These are phyloP conservation scores for Neostethus bicornis DNA, from an alignment of 2,797 vertebrate genomes.

Conservation along the genomic window DNA sequence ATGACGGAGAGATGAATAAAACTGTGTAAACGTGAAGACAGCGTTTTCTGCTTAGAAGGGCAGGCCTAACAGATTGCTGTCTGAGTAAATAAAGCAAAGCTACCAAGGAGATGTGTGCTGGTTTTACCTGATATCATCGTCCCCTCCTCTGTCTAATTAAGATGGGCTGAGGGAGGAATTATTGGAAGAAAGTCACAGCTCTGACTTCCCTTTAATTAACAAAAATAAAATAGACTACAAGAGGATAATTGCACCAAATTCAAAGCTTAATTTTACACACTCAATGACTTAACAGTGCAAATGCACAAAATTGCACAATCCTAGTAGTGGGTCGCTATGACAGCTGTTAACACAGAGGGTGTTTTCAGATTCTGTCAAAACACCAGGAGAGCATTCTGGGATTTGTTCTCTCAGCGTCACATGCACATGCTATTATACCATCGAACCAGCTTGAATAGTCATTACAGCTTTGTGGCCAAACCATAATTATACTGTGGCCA, in stretches of 20 bases:
- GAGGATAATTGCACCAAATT: neutral
- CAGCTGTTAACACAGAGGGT: no score
- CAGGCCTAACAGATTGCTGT: slow-evolving; percentile 41
- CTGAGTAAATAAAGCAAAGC: slow-evolving; percentile 47
- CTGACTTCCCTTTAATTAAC: neutral
- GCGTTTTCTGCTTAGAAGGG: slow-evolving; percentile 20
- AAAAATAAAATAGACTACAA: slow-evolving; percentile 16
- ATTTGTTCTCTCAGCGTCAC: no score
- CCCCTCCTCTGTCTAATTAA: slow-evolving; percentile 51
- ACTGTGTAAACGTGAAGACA: slow-evolving; percentile 42
- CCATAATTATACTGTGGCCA: no score
- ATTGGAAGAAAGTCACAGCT: slow-evolving; percentile 11
- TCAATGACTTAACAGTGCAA: no score
- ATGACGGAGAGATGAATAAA: slow-evolving; percentile 35
- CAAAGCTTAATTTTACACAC: neutral
- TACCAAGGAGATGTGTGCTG: slow-evolving; percentile 11
- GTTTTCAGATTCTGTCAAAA: no score
- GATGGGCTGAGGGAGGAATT: no score
- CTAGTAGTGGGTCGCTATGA: no score
- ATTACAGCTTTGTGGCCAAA: no score
- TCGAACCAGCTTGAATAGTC: no score
- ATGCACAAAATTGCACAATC: no score
- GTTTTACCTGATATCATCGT: slow-evolving; percentile 17
- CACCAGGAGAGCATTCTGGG: no score
- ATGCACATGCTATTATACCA: no score